Conservation (phyloP, 1,140 invertebrate species). For the Venturia canescens region DNA sequence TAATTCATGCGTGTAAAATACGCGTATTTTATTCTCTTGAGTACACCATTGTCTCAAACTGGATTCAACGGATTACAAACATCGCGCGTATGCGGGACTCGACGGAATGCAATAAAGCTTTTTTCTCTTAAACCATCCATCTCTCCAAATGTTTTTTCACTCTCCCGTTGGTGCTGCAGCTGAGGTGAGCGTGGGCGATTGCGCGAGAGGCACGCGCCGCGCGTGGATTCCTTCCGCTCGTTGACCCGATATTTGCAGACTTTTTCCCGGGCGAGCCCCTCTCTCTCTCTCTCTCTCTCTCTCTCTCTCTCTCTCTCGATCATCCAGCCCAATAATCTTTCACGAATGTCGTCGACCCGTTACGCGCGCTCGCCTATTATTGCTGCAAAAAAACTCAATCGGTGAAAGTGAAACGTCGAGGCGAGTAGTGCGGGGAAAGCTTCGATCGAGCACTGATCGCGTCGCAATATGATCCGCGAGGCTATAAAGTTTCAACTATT, state of each 20-base stretch:
- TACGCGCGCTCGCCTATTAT: not conserved
- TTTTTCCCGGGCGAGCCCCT: not conserved
- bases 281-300: not conserved
- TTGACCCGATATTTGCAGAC: constrained; percentile 45
- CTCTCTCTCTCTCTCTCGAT: not conserved
- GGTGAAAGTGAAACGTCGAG: not conserved
- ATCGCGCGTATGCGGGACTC: constrained; percentile 22
- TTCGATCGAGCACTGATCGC: no score
- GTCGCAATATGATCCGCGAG: no score
- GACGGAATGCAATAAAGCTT: constrained; percentile 38
- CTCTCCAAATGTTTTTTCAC: no score
- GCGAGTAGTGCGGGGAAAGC: no score
- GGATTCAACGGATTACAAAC: not conserved
- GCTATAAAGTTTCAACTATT: no score
- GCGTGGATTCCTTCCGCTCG: constrained; percentile 41
- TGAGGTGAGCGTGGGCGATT: constrained; percentile 19
- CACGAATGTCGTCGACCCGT: constrained; percentile 12
- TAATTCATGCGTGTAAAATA: no score
- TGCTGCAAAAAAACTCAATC: not conserved
- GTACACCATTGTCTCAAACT: constrained; percentile 16
- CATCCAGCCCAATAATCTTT: not conserved
- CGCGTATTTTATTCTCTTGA: not conserved
- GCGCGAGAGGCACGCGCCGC: constrained; percentile 36
- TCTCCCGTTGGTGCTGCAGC: constrained; percentile 5
- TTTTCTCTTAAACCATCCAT: not conserved